These are phyloP conservation scores for Tricholauxania praeusta DNA, from an alignment of 2,888 invertebrate species.

Conservation along the genomic window DNA sequence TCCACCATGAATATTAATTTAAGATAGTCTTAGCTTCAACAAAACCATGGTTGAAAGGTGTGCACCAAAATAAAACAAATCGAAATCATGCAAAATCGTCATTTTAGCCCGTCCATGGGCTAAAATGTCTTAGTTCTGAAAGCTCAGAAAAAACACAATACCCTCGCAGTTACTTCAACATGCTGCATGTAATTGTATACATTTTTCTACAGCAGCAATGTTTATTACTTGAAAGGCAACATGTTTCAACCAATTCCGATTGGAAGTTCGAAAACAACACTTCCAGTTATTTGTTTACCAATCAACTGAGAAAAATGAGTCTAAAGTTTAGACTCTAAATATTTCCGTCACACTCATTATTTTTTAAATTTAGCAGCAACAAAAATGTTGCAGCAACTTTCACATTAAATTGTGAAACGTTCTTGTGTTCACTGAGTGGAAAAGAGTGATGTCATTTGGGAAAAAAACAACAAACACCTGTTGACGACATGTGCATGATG, in stretches of 20 bases:
- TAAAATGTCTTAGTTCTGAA: too few relatives aligned
- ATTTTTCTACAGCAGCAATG: neutral
- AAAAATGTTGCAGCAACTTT: neutral
- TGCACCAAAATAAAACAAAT: too few relatives aligned
- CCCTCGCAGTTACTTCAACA: too few relatives aligned
- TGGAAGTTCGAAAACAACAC: conserved; percentile 4
- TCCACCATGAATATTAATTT: too few relatives aligned
- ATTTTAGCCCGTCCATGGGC: too few relatives aligned
- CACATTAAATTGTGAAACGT: neutral
- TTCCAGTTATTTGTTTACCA: neutral
- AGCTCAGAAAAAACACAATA: too few relatives aligned
- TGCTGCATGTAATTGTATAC: neutral
- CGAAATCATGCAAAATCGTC: too few relatives aligned
- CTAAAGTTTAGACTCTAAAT: too few relatives aligned
- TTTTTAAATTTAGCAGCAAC: neutral
- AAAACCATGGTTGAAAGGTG: too few relatives aligned
- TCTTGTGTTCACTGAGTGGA: neutral
- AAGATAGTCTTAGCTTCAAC: too few relatives aligned
- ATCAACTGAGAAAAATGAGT: too few relatives aligned
- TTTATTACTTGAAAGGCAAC: neutral
- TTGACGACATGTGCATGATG: neutral
- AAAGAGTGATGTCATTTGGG: neutral
- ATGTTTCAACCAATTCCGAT: neutral
- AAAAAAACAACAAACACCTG: conserved; percentile 11
- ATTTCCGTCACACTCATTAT: neutral